Base-by-base conservation (phyloP, 2,797 vertebrate genomes). In the Acipenser oxyrinchus region DNA sequence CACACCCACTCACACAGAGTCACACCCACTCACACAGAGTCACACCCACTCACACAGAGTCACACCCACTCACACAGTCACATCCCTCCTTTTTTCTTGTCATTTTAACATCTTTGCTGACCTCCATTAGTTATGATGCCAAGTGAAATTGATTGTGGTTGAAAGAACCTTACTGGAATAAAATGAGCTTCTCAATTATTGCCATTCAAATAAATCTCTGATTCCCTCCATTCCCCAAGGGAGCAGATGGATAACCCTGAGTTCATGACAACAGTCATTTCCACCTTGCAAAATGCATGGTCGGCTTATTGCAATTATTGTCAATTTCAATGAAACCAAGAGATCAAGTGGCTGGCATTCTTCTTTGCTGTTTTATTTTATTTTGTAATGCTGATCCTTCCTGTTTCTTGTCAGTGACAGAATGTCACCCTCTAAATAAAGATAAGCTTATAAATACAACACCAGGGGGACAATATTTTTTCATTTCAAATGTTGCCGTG, bases 161-260 rank as follows among this genome's bases (percentile, higher is more conserved):
- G 86, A 85, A 89, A 88, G 82, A 90, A 82, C 82, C 79, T 85
- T 86, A 79, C 82, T 81, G 78, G 81, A 88, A 87, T 87, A 84
- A 88, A 90, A 90, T 85, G 81, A 90, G 82, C 82, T 87, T 83
- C 83, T 90, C 86, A 75, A 81, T 87, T 87, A 87, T 81, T 80
- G 79, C 77, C 71, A 75, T 80, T 78, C 60, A 73, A 82, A 87
- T 84, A 86, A 84, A 87, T 86, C 76, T 83, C 69, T 69, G 68
- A 77, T 81, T 76, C 59, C 71, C 60, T 71, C 62, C 66, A 73
- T 71, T 80, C 60, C 75, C 78, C 68, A 8, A 0, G 74, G 83
- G 79, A 70, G 67, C 76, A 70, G 76, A 77, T 75, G 71, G 76
- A 70, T 77, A 74, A 78, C 76, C 77, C 73, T 59, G 60, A 72